phyloP scores from a whole-genome alignment of 2,888 invertebrate genomes.

The Trisateles emortualis region DNA sequence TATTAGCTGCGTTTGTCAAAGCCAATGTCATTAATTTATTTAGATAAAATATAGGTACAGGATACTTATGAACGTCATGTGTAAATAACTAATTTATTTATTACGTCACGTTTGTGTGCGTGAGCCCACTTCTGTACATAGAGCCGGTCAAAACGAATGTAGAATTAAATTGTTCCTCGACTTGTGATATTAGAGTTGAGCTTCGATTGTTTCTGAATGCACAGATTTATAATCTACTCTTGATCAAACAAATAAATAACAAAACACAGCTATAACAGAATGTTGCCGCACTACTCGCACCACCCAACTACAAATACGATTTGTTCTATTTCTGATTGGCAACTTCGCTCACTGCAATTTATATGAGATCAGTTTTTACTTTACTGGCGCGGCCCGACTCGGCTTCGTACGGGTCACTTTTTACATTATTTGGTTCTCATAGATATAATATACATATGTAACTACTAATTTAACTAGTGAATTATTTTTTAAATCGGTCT shows the following conservation, averaged over 20 bases:
- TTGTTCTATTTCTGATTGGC: neutral
- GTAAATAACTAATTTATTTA: no score
- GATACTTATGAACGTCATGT: no score
- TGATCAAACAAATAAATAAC: neutral
- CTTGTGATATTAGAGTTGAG: neutral
- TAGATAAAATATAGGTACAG: no score
- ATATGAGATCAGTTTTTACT: neutral
- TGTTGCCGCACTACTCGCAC: no score
- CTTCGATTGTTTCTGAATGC: neutral
- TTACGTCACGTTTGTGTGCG: neutral
- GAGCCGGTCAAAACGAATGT: neutral
- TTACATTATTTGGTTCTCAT: no score
- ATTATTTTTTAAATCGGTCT: no score
- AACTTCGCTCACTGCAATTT: neutral
- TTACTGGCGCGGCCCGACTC: neutral
- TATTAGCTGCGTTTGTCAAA: no score
- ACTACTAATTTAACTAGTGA: no score
- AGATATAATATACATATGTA: no score
- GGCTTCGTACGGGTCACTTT: no score
- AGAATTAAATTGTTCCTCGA: neutral
- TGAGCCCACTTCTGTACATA: neutral
- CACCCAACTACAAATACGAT: neutral
- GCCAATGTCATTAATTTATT: no score
- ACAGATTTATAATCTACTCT: neutral
- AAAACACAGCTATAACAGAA: neutral